Evolutionary conservation across 2,797 vertebrate species (phyloP), one percentile per base, ranked within the genome.

Genomic region (Danio aesculapii): DNA sequence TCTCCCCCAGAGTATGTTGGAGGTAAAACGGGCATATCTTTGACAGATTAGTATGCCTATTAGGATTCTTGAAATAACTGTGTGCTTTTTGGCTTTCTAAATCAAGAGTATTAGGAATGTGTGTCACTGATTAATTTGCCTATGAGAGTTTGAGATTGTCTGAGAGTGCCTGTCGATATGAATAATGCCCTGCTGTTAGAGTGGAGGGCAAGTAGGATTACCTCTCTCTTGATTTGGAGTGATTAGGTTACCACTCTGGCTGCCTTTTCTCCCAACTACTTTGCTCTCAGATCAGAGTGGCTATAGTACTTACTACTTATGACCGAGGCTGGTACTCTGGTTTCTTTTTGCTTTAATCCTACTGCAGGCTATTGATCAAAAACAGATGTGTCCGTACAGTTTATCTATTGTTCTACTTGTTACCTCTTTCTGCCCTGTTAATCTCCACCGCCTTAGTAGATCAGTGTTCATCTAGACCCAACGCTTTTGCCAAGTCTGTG

Each of bases 361-460:
- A 84, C 79, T 76, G 82, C 88, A 84, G 47, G 70, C 41, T 67
- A 82, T 88, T 91, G 84, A 93, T 90, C 85, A 82, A 84, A 93
- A 92, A 87, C 92, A 93, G 88, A 93, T 93, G 91, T 88, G 89
- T 88, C 73, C 17, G 70, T 81, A 90, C 89, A 92, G 85, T 91
- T 91, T 91, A 92, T 92, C 89, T 90, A 87, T 91, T 90, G 89
- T 92, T 68, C 77, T 86, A 84, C 87, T 88, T n/a, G 80, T n/a
- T 79, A 79, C 85, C 84, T 81, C 71, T 85, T 84, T 86, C 85
- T 83, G 75, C 84, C 83, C 70, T 72, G 79, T 44, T 76, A 85
- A 87, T 80, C 79, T 86, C 84, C 66, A 17, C 82, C 16, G 44
- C 77, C 84, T 69, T 75, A 64, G 66, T 6, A 47, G 82, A 85